Base-by-base conservation (phyloP, 2,797 vertebrate genomes). In the Toxotes lorentzi region DNA sequence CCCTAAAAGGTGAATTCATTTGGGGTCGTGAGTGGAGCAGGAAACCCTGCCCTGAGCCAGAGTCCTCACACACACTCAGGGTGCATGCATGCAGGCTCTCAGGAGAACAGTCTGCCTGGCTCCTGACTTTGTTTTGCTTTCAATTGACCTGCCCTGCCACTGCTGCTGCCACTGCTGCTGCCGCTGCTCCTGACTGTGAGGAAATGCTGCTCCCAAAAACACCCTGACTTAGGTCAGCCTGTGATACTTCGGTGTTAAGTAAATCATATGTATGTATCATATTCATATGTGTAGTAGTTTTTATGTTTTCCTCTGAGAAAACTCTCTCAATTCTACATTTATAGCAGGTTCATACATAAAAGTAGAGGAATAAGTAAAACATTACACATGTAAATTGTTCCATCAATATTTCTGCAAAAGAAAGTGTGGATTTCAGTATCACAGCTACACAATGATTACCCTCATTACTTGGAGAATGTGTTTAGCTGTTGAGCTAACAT, bases 11-110 rank as follows among this genome's bases (percentile, higher is more conserved):
- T 89, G 90, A 89, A 94, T 94, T 95, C 90, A 92, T 79, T 4
- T 54, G 54, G 69, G 84, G 74, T 73, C 53, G 40, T 19, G 70
- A 87, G 81, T 68, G 70, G 27, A 76, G 88, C 93, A 94, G 95
- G 94, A 95, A 96, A 91, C 94, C 93, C 90, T 76, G 85, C 94
- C 94, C 93, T 86, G 40, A 73, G 54, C 86, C 76, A 34, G 73
- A 79, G 88, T 84, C 54, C 76, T 71, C 51, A 30, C 27, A 30
- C 76, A 71, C 81, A 65, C 81, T 79, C 74, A 16, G 63, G 76
- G 59, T 76, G 34, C 82, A 68, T 38, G 38, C 83, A 73, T 57
- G 70, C 64, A 60, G 40, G 59, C 67, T 47, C 64, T 67, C 57
- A 66, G 73, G 70, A 75, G 50, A 86, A 63, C 80, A 70, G 78